Percentiles rank a stretch among this genome's conserved stretches.
Evolutionary conservation across 2,888 invertebrate genomes (phyloP).

Genomic region (Watsonalla cultraria): DNA sequence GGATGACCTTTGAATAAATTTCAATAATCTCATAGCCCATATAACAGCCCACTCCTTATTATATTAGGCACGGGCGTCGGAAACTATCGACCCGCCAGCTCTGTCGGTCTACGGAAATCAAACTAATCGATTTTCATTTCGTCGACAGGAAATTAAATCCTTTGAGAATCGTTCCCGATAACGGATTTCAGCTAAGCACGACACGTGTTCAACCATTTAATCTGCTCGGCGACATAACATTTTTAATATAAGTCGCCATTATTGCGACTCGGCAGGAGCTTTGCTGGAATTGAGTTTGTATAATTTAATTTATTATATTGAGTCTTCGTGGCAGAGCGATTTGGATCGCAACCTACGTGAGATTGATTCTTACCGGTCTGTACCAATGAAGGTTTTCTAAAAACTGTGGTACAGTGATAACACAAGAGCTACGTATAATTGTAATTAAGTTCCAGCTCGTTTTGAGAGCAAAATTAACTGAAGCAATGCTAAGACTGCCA

Average conservation of each 20-base stretch:
- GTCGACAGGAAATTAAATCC: constrained; percentile 77
- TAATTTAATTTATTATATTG: neutral
- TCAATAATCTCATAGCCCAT: constrained; percentile 10
- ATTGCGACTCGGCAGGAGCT: constrained; percentile 14
- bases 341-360: too few species aligned
- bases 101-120: constrained; percentile 68
- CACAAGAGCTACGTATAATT: too few species aligned
- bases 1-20: too few species aligned
- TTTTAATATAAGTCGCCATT: constrained; percentile 34
- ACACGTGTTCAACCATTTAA: constrained; percentile 58
- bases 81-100: constrained; percentile 64
- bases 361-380: too few species aligned
- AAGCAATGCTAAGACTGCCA: too few species aligned
- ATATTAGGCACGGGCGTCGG: constrained; percentile 59
- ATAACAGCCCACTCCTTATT: constrained; percentile 60
- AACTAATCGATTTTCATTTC: constrained; percentile 79
- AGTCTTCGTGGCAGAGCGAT: too few species aligned
- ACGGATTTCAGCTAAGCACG: constrained; percentile 70
- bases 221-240: constrained; percentile 26
- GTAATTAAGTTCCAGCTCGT: too few species aligned
- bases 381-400: too few species aligned
- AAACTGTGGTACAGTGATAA: too few species aligned
- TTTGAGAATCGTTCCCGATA: constrained; percentile 73
- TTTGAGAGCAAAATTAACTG: too few species aligned
- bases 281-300: neutral